These are phyloP conservation scores for Rhadina sibilatrix DNA, from an alignment of 2,113 vertebrate species.

Conservation along the genomic window DNA sequence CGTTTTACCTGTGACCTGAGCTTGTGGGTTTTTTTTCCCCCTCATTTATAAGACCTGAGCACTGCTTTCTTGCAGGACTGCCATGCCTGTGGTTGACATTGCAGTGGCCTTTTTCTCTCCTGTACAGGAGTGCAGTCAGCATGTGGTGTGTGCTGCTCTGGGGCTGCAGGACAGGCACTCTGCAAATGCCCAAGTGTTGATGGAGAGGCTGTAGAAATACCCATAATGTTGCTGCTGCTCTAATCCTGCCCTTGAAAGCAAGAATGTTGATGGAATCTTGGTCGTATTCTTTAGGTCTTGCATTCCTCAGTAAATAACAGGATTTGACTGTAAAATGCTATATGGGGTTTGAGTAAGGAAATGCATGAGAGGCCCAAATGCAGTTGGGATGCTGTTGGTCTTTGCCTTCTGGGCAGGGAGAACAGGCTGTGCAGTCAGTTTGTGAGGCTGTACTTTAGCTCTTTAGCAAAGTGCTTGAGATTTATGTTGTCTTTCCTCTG, in stretches of 20 bases:
- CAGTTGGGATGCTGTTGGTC: accelerated
- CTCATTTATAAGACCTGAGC: background rate
- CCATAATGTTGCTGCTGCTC: background rate
- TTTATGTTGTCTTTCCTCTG: background rate
- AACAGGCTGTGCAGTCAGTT: background rate
- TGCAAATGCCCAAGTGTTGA: background rate
- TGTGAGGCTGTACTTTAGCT: background rate
- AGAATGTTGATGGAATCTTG: conserved; percentile 28
- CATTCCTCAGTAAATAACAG: conserved; percentile 62
- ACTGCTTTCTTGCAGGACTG: background rate
- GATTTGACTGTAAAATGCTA: conserved; percentile 22
- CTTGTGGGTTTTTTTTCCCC: accelerated
- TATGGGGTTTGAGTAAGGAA: conserved; percentile 29
- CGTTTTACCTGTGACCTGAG: background rate
- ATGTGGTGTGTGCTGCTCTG: background rate
- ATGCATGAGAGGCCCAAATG: background rate
- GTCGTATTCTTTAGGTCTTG: conserved; percentile 20
- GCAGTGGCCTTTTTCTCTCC: background rate
- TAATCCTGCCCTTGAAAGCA: conserved; percentile 30
- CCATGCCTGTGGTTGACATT: accelerated
- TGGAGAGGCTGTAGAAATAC: background rate
- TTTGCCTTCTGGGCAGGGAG: background rate
- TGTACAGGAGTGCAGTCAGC: background rate
- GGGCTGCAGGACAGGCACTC: background rate
- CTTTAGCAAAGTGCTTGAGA: background rate